Evolutionary conservation across 1,140 invertebrate species (phyloP).

Genomic region (Drosophila teissieri): DNA sequence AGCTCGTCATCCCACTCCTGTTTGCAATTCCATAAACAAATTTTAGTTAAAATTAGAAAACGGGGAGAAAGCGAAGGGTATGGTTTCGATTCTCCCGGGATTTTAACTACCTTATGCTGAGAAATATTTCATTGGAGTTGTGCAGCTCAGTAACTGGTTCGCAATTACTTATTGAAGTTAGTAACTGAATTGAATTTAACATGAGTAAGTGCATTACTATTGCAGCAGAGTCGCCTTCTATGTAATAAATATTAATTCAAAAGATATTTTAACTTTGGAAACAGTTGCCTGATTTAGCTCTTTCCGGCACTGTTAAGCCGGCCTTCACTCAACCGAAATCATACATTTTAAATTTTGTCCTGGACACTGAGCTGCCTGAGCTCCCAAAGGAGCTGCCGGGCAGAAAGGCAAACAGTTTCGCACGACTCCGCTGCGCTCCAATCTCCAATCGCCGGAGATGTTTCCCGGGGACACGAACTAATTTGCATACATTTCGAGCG

Average conservation of each 20-base stretch:
- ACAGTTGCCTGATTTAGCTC: neutral
- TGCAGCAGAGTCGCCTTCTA: too few relatives aligned
- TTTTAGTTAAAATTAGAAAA: conserved; percentile 32
- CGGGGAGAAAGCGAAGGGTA: neutral
- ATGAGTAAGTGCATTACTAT: too few relatives aligned
- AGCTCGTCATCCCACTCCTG: conserved; percentile 13
- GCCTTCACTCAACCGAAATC: conserved; percentile 38
- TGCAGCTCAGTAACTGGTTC: neutral
- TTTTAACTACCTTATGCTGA: neutral
- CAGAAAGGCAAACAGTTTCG: conserved; percentile 34
- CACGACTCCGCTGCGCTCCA: conserved; percentile 18
- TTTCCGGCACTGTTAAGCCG: neutral
- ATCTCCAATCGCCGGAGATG: conserved; percentile 16
- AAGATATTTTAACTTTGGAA: neutral
- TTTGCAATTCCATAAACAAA: conserved; percentile 37
- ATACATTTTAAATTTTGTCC: conserved; percentile 73
- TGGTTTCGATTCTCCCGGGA: conserved; percentile 4
- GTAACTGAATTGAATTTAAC: too few relatives aligned
- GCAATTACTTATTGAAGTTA: too few relatives aligned
- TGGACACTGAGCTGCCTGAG: neutral
- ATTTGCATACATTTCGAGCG: conserved; percentile 68
- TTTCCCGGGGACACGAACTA: conserved; percentile 52
- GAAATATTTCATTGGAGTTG: conserved; percentile 2
- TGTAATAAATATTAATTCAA: too few relatives aligned
- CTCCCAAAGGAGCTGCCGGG: conserved; percentile 12